A percentile compares a stretch with the other conserved stretches of the same genome.
phyloP scores from a whole-genome alignment of 2,888 invertebrate genomes.

The Athripsodes cinereus region DNA sequence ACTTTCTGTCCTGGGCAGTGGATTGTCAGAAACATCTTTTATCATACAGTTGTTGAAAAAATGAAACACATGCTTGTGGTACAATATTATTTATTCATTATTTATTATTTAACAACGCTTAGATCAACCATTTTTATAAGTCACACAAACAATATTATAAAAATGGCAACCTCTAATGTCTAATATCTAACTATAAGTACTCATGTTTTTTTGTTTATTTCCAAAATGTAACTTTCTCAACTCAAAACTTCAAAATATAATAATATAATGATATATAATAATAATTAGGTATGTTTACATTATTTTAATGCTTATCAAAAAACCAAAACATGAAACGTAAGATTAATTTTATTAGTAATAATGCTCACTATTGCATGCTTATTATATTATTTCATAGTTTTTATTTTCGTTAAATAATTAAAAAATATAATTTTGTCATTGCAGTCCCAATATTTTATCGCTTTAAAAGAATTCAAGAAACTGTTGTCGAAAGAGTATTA shows the following conservation, averaged over 20 bases:
- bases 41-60: too few relatives aligned
- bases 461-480: not conserved
- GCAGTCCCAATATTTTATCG: conserved; percentile 17
- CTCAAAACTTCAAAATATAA: conserved; percentile 20
- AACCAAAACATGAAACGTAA: not conserved
- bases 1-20: too few relatives aligned
- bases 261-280: conserved; percentile 3
- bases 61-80: conserved; percentile 50
- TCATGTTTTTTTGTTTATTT: conserved; percentile 25
- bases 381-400: not conserved
- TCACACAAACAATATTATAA: conserved; percentile 39
- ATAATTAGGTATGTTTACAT: not conserved
- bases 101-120: conserved; percentile 57
- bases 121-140: conserved; percentile 48
- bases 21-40: too few relatives aligned
- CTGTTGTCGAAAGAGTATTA: too few relatives aligned
- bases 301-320: not conserved
- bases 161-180: conserved; percentile 51
- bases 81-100: conserved; percentile 61
- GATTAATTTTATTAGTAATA: not conserved
- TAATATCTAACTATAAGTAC: conserved; percentile 29
- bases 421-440: conserved; percentile 19
- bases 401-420: not conserved
- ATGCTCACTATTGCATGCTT: conserved; percentile 24
- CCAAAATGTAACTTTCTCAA: conserved; percentile 22